A percentile compares a stretch with the other conserved stretches of the same genome.
phyloP scores from a whole-genome alignment of 2,113 vertebrate genomes.

The Sebastes fasciatus region DNA sequence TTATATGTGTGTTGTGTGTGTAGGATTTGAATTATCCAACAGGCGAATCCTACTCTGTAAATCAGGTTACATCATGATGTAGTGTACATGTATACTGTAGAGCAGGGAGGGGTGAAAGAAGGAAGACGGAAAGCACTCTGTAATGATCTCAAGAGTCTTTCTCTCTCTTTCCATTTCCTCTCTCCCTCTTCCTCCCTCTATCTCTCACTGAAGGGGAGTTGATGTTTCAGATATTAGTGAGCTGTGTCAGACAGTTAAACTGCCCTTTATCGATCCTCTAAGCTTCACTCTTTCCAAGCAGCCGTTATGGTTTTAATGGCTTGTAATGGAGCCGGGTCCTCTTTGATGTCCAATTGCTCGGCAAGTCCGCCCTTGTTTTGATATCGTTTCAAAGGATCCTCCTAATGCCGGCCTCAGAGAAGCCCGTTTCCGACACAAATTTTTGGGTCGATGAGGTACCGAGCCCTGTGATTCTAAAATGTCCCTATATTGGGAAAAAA shows the following conservation, averaged over 20 bases:
- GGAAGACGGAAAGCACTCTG: slow-evolving; percentile 51
- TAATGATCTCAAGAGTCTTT: slow-evolving; percentile 54
- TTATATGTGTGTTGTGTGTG: not conserved
- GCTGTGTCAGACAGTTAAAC: slow-evolving; percentile 84
- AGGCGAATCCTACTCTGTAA: slow-evolving; percentile 18
- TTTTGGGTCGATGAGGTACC: slow-evolving; percentile 39
- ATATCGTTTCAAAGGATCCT: slow-evolving; percentile 62
- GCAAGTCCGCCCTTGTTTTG: slow-evolving; percentile 60
- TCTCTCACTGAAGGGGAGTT: slow-evolving; percentile 60
- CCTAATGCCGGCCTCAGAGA: slow-evolving; percentile 39
- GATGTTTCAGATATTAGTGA: slow-evolving; percentile 85
- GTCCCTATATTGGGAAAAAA: slow-evolving; percentile 8
- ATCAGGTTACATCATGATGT: slow-evolving; percentile 47
- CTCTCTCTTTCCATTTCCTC: slow-evolving; percentile 62
- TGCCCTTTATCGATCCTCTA: slow-evolving; percentile 81
- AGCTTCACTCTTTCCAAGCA: slow-evolving; percentile 79
- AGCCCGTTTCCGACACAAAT: slow-evolving; percentile 35
- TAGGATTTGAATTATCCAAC: slow-evolving; percentile 34
- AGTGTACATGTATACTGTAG: slow-evolving; percentile 28
- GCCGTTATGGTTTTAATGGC: slow-evolving; percentile 82
- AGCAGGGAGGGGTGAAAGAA: slow-evolving; percentile 24
- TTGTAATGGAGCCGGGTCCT: slow-evolving; percentile 80
- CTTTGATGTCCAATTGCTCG: slow-evolving; percentile 74
- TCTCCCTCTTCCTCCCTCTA: not conserved
- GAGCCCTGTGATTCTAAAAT: slow-evolving; percentile 22